These are phyloP conservation scores for Standfussiana lucernea DNA, from an alignment of 2,888 invertebrate species.

Conservation along the genomic window DNA sequence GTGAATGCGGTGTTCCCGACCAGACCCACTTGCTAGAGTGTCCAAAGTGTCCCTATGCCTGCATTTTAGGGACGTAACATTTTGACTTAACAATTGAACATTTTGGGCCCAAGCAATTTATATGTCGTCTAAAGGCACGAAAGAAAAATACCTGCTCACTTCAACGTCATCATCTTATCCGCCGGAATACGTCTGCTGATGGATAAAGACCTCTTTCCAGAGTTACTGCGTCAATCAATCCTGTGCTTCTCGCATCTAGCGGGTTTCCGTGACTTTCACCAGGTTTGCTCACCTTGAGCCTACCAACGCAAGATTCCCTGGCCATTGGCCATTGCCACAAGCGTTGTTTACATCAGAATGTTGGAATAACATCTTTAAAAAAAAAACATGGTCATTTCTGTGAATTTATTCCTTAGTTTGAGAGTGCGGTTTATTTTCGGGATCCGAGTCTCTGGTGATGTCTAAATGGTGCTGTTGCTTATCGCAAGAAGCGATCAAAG, in stretches of 20 bases:
- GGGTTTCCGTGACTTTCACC: not conserved
- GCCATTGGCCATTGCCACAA: not conserved
- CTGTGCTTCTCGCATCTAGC: not conserved
- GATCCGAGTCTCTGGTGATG: not conserved
- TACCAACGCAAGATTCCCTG: not conserved
- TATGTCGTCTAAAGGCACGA: not conserved
- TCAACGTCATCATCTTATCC: not conserved
- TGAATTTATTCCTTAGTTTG: not conserved
- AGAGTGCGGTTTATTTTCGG: not conserved
- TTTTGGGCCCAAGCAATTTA: not conserved
- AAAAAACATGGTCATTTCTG: not conserved
- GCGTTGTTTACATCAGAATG: not conserved
- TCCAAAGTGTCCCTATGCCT: not conserved
- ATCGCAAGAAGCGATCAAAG: not conserved
- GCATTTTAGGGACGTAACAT: no score
- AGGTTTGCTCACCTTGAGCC: not conserved
- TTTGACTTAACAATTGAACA: no score
- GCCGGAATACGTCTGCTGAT: not conserved
- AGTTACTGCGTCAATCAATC: not conserved
- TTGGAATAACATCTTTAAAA: not conserved
- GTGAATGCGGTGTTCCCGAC: not conserved
- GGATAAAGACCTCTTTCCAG: not conserved
- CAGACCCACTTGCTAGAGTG: not conserved
- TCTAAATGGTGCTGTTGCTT: not conserved
- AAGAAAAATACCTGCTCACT: no score